A percentile compares a stretch with the other conserved stretches of the same genome.
These are phyloP conservation scores for Anthrax anthrax DNA, from an alignment of 2,888 invertebrate species.

Conservation along the genomic window DNA sequence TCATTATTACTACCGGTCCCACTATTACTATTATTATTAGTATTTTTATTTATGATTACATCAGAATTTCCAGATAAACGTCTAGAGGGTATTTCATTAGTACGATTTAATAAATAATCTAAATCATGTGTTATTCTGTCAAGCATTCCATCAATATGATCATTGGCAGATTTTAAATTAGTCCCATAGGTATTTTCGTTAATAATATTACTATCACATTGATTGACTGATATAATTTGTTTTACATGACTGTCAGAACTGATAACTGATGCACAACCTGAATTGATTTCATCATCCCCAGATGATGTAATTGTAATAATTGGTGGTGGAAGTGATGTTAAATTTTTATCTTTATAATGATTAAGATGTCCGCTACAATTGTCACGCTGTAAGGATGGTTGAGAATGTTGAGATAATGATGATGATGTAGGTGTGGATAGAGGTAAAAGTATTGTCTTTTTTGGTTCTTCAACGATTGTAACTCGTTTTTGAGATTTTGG, in stretches of 20 bases:
- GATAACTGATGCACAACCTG: too few relatives aligned
- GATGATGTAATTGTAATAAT: conserved; percentile 18
- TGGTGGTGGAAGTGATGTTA: conserved; percentile 12
- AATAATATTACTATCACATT: conserved; percentile 6
- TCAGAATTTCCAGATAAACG: background rate
- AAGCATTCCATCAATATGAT: conserved; percentile 47
- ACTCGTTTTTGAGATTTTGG: conserved; percentile 32
- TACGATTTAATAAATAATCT: conserved; percentile 64
- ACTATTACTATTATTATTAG: background rate
- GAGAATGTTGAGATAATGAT: conserved; percentile 10
- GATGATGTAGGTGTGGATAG: conserved; percentile 19
- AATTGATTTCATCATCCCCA: conserved; percentile 9
- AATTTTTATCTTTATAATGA: background rate
- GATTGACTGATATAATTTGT: conserved; percentile 10
- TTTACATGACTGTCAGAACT: conserved; percentile 11
- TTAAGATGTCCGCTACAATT: conserved; percentile 2
- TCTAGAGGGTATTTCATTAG: conserved; percentile 3
- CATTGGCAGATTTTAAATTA: conserved; percentile 6
- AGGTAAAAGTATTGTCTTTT: conserved; percentile 18
- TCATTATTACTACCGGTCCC: conserved; percentile 1
- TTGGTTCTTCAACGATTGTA: conserved; percentile 29
- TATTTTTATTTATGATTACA: background rate
- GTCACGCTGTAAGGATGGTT: conserved; percentile 2
- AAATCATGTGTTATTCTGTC: conserved; percentile 70
- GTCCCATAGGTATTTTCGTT: conserved; percentile 2